Conservation (phyloP, 2,888 invertebrate species). For the Ellobium chinense region DNA sequence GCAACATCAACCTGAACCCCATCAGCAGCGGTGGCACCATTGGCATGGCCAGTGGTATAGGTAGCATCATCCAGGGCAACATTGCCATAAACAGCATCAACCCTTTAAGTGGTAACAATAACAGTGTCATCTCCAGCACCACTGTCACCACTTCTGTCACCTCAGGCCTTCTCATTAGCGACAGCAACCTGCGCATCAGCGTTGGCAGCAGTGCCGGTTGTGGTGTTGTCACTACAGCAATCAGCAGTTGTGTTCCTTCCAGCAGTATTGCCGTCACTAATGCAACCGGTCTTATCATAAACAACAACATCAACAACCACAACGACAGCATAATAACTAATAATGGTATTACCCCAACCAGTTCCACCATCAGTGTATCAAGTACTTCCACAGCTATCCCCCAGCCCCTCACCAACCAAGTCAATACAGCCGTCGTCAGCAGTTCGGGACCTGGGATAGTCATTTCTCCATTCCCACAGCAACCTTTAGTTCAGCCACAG, state of each 20-base stretch:
- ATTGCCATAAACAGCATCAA: constrained; percentile 27
- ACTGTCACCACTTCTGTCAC: not conserved
- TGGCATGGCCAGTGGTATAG: not conserved
- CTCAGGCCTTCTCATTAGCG: not conserved
- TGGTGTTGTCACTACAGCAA: not conserved
- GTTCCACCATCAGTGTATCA: not conserved
- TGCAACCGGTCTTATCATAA: constrained; percentile 7
- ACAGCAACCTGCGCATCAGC: not conserved
- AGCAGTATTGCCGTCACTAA: constrained; percentile 19
- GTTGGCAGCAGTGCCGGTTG: not conserved
- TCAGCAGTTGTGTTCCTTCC: not conserved
- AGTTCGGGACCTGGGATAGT: constrained; percentile 11
- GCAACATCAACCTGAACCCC: constrained; percentile 24
- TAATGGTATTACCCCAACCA: not conserved
- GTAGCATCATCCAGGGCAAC: constrained; percentile 29
- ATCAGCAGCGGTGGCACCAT: constrained; percentile 26
- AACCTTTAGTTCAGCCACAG: constrained; percentile 45
- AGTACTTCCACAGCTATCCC: constrained; percentile 9
- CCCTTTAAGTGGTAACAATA: not conserved
- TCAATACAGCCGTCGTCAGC: not conserved
- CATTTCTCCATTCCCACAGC: constrained; percentile 33
- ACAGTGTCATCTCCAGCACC: not conserved
- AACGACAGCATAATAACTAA: not conserved
- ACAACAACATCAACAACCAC: constrained; percentile 12
- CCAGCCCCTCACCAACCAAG: not conserved